A percentile compares a stretch with the other conserved stretches of the same genome.
These are phyloP conservation scores for Halichondria panicea DNA, from an alignment of 37 sponge, comb jelly and placozoan species.

Conservation along the genomic window DNA sequence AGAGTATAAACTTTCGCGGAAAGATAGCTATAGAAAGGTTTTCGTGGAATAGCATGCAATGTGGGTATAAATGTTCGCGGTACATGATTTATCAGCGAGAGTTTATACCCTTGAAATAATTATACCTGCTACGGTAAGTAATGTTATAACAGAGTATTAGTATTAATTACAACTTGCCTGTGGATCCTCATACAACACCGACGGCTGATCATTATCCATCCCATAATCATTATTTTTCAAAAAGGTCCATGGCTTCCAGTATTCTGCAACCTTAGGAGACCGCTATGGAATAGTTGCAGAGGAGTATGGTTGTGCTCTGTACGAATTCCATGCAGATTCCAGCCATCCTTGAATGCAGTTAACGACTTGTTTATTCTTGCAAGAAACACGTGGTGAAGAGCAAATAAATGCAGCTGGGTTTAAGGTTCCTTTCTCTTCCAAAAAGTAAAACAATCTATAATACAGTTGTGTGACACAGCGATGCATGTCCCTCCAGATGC, in stretches of 20 bases:
- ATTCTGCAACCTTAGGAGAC: constrained; percentile 9
- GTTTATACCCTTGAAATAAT: no score
- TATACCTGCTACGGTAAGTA: no score
- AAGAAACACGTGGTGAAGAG: constrained; percentile 46
- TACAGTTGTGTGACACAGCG: constrained; percentile 49
- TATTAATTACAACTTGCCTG: no score
- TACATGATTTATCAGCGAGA: no score
- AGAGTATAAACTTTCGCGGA: no score
- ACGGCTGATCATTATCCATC: not conserved
- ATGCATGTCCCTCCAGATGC: constrained; percentile 58
- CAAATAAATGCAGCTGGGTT: constrained; percentile 40
- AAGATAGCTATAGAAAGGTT: no score
- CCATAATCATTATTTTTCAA: constrained; percentile 17
- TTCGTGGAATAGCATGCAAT: no score
- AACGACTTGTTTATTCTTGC: constrained; percentile 44
- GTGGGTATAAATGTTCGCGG: no score
- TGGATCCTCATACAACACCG: no score
- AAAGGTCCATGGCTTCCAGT: no score
- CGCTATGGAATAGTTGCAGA: constrained; percentile 25
- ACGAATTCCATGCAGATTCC: constrained; percentile 53
- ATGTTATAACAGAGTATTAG: no score
- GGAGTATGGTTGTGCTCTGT: constrained; percentile 44
- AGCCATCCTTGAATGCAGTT: constrained; percentile 32
- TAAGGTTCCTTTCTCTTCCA: constrained; percentile 34
- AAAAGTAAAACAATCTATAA: constrained; percentile 56